Base-by-base conservation (phyloP, 2,113 vertebrate species). In the Muscicapa adusta region DNA sequence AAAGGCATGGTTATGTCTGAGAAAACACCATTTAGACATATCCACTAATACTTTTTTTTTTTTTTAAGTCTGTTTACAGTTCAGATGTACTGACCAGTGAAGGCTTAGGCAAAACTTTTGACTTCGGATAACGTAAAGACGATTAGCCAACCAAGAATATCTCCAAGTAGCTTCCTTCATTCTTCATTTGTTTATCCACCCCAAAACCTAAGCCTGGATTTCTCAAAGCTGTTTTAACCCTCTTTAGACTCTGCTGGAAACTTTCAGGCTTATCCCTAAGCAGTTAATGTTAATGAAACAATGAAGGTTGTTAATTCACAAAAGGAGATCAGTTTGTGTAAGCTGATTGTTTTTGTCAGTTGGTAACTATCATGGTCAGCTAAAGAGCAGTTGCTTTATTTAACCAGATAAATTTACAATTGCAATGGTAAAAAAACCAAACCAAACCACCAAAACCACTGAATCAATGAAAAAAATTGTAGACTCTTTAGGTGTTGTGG, bases 241-340 rank as follows among this genome's bases (percentile, higher is more conserved):
- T 89, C 78, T 89, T 90, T 88, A 75, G 33, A 51, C 34, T 68
- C 58, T 51, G 47, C 71, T 95, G 88, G 72, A 84, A 88, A 80
- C 51, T 80, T 91, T 65, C 33, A 86, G 63, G 54, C 34, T 92
- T 86, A 83, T 80, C 42, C 8, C 8, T 90, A 83, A 92, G 83
- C 67, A 76, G 75, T 73, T 88, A 76, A 51, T n/a, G n/a, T 89
- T 95, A 88, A 94, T 82, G 78, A 95, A 94, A 61, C 23, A 82
- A 20, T 54, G 23, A 83, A 73, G 67, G 56, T 58, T 73, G 33
- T 76, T 93, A 96, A 90, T 50, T 88, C 24, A 38, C 8, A 25
- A 43, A 77, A 91, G 58, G 15, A 88, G 43, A 90, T 95, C 25
- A n/a, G 19, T 89, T 76, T 77, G 47, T 76, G 7, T 93, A 88